phyloP scores from a whole-genome alignment of 1,140 invertebrate genomes.

The Psix sp. region DNA sequence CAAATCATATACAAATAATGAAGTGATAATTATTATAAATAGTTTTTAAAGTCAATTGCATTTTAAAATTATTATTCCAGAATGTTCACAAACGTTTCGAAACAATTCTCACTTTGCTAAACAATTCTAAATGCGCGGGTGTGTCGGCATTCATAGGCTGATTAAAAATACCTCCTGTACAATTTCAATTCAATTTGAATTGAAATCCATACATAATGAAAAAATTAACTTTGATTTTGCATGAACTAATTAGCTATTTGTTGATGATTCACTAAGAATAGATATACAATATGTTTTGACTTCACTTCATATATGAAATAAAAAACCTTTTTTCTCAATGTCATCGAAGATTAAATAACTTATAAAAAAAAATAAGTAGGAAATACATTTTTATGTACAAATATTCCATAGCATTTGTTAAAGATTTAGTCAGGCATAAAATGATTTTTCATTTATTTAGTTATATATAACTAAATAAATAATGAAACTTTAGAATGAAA shows the following conservation, averaged over 20 bases:
- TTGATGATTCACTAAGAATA: too few species aligned
- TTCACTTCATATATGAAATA: too few species aligned
- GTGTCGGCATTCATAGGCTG: constrained; percentile 4
- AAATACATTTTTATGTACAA: too few species aligned
- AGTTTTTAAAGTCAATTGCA: not conserved
- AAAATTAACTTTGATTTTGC: not conserved
- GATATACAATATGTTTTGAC: too few species aligned
- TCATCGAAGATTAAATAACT: too few species aligned
- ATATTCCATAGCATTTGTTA: too few species aligned
- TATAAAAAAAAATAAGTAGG: too few species aligned
- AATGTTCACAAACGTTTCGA: constrained; percentile 2
- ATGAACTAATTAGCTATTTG: not conserved
- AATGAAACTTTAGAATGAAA: too few species aligned
- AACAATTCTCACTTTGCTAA: not conserved
- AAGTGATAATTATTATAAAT: not conserved
- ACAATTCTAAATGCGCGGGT: constrained; percentile 13
- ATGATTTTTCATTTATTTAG: too few species aligned
- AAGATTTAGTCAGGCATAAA: too few species aligned
- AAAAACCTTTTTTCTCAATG: too few species aligned
- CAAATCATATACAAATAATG: not conserved
- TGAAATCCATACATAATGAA: not conserved
- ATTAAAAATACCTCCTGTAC: constrained; percentile 4
- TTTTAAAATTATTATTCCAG: constrained; percentile 5
- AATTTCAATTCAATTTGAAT: not conserved
- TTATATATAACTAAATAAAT: too few species aligned